phyloP scores from a whole-genome alignment of 2,113 vertebrate genomes.

The Oreochromis aureus region DNA sequence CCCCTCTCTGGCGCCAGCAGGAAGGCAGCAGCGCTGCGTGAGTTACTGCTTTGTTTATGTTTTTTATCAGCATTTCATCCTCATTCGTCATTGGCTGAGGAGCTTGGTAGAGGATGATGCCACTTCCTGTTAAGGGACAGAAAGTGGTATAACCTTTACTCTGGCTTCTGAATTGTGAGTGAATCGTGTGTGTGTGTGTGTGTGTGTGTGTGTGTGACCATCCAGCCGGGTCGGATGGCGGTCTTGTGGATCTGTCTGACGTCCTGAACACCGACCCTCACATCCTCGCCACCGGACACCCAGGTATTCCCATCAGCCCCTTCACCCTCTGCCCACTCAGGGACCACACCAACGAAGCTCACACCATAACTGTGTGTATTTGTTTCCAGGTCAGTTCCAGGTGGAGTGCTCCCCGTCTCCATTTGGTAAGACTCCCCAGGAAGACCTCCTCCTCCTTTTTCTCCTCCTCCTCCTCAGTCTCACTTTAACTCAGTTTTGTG shows the following conservation, averaged over 20 bases:
- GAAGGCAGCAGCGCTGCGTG: slow-evolving; percentile 81
- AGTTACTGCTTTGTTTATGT: neutral
- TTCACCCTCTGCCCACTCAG: neutral
- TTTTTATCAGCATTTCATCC: neutral
- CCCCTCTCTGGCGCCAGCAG: slow-evolving; percentile 74
- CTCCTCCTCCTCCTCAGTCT: neutral
- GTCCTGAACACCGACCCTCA: slow-evolving; percentile 92
- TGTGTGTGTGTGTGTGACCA: neutral
- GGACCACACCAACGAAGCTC: neutral
- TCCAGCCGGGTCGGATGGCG: slow-evolving; percentile 81
- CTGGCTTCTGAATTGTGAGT: neutral
- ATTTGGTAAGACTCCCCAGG: slow-evolving; percentile 84
- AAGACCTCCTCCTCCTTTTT: neutral
- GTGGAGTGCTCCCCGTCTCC: slow-evolving; percentile 87
- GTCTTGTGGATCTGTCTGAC: slow-evolving; percentile 85
- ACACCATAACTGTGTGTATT: slow-evolving; percentile 81
- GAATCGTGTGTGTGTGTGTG: neutral
- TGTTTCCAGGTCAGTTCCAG: slow-evolving; percentile 97
- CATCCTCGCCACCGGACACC: slow-evolving; percentile 76
- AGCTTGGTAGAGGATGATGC: neutral
- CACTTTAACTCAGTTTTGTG: neutral
- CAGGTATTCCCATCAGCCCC: slow-evolving; percentile 33
- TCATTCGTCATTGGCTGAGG: slow-evolving; percentile 10
- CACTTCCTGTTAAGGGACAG: neutral
- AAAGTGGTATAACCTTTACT: neutral